Conservation (phyloP, 2,888 invertebrate species). For the Limnephilus marmoratus region DNA sequence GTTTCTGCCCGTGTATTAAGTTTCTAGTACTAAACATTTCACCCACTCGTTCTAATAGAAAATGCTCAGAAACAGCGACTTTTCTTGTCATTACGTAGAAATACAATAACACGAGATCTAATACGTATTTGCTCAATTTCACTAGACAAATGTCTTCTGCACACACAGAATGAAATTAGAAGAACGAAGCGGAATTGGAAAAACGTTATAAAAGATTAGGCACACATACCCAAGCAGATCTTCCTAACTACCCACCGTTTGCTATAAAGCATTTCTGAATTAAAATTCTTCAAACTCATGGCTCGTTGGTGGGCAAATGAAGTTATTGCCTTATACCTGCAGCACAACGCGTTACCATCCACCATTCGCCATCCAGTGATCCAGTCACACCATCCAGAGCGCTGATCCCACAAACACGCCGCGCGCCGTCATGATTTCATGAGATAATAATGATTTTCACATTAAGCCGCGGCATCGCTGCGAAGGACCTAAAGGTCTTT, state of each 20-base stretch:
- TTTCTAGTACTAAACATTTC: not conserved
- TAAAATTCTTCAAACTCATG: not conserved
- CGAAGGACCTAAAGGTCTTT: slow-evolving; percentile 8
- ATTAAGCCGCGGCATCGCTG: not conserved
- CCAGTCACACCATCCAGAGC: not conserved
- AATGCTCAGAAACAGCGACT: not conserved
- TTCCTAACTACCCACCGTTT: not conserved
- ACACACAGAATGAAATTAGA: not conserved
- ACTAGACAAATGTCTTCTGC: not conserved
- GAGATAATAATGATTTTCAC: slow-evolving; percentile 37
- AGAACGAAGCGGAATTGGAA: not conserved
- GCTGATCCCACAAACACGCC: slow-evolving; percentile 24
- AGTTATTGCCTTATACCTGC: not conserved
- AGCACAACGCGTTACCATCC: not conserved
- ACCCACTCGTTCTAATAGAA: no score
- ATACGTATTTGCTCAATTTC: no score
- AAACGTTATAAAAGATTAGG: not conserved
- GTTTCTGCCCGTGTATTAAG: not conserved
- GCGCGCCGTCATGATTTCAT: slow-evolving; percentile 31
- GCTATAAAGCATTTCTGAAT: slow-evolving; percentile 2
- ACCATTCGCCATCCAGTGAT: not conserved
- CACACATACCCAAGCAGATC: not conserved
- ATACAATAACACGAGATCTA: not conserved
- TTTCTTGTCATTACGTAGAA: not conserved
- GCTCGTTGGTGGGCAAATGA: not conserved